Conservation (phyloP, 2,888 invertebrate genomes). For the Tenthredo scrophulariae region DNA sequence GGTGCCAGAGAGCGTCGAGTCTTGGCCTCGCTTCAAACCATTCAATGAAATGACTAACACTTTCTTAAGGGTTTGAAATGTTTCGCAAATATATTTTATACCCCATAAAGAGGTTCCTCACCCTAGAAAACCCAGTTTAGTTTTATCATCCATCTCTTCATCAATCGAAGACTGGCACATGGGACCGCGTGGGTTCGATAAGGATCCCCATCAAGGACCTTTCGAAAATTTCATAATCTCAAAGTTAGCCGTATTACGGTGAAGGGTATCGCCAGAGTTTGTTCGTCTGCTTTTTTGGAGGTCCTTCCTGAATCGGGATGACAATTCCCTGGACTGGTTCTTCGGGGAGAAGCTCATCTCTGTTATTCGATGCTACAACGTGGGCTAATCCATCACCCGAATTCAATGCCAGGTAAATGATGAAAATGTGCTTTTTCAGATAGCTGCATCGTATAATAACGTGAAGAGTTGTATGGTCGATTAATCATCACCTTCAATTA, state of each 20-base stretch:
- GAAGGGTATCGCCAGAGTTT: too few relatives aligned
- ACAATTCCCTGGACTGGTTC: neutral
- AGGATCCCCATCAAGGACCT: too few relatives aligned
- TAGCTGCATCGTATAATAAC: neutral
- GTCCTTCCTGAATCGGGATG: neutral
- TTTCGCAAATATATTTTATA: neutral
- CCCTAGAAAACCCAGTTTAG: neutral
- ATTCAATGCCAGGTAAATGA: slow-evolving; percentile 28
- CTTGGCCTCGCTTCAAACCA: slow-evolving; percentile 14
- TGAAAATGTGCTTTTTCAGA: slow-evolving; percentile 25
- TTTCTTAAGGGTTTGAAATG: neutral
- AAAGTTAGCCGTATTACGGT: too few relatives aligned
- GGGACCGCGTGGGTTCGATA: too few relatives aligned
- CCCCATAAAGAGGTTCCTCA: neutral
- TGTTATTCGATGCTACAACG: slow-evolving; percentile 21
- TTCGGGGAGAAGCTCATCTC: neutral
- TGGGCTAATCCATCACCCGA: slow-evolving; percentile 31
- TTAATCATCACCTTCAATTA: slow-evolving; percentile 40
- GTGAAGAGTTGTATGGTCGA: neutral
- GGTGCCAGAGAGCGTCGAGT: slow-evolving; percentile 7
- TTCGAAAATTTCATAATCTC: too few relatives aligned
- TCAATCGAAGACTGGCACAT: too few relatives aligned
- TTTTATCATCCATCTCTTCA: too few relatives aligned
- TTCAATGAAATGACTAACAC: neutral
- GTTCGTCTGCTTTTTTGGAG: neutral